These are phyloP conservation scores for Spodoptera frugiperda DNA, from an alignment of 1,140 invertebrate species.

Conservation along the genomic window DNA sequence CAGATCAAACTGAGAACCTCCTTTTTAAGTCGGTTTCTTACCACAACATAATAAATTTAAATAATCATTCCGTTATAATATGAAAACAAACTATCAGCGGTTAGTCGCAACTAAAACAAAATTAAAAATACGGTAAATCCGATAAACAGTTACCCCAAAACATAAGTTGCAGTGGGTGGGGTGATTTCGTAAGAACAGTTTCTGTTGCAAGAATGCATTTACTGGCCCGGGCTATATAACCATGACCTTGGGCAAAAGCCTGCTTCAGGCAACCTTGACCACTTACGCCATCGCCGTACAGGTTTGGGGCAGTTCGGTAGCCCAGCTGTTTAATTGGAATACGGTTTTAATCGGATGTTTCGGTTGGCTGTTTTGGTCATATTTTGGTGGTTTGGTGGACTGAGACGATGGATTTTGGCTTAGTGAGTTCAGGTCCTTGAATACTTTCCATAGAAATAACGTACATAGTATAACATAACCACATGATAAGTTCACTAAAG, in stretches of 20 bases:
- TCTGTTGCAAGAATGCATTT: constrained; percentile 44
- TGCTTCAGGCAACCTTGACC: constrained; percentile 33
- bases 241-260: constrained; percentile 46
- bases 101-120: neutral
- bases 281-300: constrained; percentile 36
- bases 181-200: constrained; percentile 25
- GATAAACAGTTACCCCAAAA: constrained; percentile 20
- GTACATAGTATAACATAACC: too few species aligned
- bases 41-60: too few species aligned
- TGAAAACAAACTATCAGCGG: neutral
- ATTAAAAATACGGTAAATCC: too few species aligned
- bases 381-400: neutral
- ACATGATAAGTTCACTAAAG: too few species aligned
- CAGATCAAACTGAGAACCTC: too few species aligned
- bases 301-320: constrained; percentile 27
- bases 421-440: too few species aligned
- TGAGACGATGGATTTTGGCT: too few species aligned
- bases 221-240: constrained; percentile 10
- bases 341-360: constrained; percentile 6
- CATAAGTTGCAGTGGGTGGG: neutral
- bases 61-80: too few species aligned
- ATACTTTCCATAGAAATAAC: too few species aligned
- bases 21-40: too few species aligned
- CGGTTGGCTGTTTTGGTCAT: neutral
- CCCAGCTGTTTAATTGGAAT: constrained; percentile 30